A percentile compares a stretch with the other conserved stretches of the same genome.
Conservation (phyloP, 2,888 invertebrate species). For the Ophraella communa region DNA sequence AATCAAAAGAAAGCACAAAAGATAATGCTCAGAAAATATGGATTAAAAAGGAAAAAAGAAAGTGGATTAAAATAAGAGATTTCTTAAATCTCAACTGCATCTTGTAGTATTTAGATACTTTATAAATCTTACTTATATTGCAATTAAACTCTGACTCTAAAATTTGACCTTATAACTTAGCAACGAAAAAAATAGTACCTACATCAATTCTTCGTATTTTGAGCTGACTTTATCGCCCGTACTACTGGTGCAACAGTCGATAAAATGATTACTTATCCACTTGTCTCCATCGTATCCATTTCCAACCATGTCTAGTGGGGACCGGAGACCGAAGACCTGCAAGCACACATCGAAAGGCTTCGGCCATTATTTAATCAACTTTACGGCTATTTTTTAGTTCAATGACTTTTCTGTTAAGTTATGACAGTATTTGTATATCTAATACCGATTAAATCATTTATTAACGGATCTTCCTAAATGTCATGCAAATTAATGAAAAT, state of each 20-base stretch:
- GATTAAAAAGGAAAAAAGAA: too few relatives aligned
- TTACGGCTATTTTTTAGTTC: constrained; percentile 12
- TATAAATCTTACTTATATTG: too few relatives aligned
- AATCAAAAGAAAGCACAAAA: too few relatives aligned
- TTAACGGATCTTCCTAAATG: neutral
- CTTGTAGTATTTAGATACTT: too few relatives aligned
- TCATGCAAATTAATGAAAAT: neutral
- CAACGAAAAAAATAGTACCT: too few relatives aligned
- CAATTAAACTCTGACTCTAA: too few relatives aligned
- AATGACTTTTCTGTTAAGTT: constrained; percentile 15
- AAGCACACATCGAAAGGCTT: constrained; percentile 11
- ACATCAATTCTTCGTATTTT: too few relatives aligned
- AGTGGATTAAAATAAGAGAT: too few relatives aligned
- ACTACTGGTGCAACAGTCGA: neutral
- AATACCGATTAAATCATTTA: neutral
- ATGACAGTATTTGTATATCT: constrained; percentile 5
- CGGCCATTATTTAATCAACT: constrained; percentile 14
- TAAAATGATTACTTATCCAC: constrained; percentile 3
- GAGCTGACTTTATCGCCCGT: too few relatives aligned
- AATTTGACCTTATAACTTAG: too few relatives aligned
- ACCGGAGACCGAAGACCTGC: constrained; percentile 6
- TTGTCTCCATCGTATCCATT: neutral
- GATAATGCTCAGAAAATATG: too few relatives aligned
- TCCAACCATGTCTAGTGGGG: neutral
- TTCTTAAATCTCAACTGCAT: too few relatives aligned